phyloP scores from a whole-genome alignment of 2,888 invertebrate genomes.

The Torymus texanus region DNA sequence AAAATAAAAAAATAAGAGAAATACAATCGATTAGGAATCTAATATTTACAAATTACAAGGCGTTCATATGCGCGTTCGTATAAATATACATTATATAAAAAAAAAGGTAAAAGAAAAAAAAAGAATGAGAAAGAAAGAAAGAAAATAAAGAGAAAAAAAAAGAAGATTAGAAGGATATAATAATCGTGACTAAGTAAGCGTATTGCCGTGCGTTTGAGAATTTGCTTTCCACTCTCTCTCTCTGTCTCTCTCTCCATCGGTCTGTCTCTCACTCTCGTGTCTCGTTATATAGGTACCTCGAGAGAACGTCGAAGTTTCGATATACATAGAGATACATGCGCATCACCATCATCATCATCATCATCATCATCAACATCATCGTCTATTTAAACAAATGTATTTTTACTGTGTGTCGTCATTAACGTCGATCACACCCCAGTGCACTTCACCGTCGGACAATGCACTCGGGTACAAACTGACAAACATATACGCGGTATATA shows the following conservation, averaged over 20 bases:
- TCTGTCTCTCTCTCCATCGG: neutral
- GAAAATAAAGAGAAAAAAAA: neutral
- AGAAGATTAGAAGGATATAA: conserved; percentile 2
- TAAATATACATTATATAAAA: conserved; percentile 49
- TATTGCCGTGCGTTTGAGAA: conserved; percentile 42
- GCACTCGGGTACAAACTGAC: neutral
- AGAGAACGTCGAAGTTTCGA: conserved; percentile 13
- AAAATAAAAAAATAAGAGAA: conserved; percentile 7
- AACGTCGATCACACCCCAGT: neutral
- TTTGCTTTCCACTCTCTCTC: conserved; percentile 1
- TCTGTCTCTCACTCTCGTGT: too few relatives aligned
- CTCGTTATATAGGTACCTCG: neutral
- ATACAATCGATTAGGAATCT: conserved; percentile 37
- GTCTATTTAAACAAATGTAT: conserved; percentile 35
- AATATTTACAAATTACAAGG: conserved; percentile 53
- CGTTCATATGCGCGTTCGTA: conserved; percentile 32
- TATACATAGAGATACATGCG: too few relatives aligned
- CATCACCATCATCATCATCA: too few relatives aligned
- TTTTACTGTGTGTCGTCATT: too few relatives aligned
- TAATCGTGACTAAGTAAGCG: conserved; percentile 53
- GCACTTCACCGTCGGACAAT: neutral
- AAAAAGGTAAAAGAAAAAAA: neutral
- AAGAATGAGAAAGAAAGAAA: conserved; percentile 1
- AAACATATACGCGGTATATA: too few relatives aligned
- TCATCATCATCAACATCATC: too few relatives aligned